A percentile compares a stretch with the other conserved stretches of the same genome.
These are phyloP conservation scores for Andrena fulva DNA, from an alignment of 2,888 invertebrate genomes.

Conservation along the genomic window DNA sequence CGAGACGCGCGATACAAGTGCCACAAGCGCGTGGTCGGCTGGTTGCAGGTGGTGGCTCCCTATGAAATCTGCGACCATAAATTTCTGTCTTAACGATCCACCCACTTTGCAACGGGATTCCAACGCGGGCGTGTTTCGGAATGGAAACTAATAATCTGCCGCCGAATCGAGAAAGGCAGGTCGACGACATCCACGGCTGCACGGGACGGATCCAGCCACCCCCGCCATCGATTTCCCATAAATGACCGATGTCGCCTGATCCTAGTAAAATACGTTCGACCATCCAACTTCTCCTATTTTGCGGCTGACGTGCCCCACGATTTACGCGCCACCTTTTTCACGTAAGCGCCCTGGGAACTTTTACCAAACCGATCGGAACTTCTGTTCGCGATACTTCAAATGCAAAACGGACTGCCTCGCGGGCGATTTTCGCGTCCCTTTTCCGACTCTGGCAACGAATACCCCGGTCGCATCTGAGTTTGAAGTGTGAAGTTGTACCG, in stretches of 20 bases:
- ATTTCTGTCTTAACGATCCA: constrained; percentile 49
- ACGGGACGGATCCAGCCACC: neutral
- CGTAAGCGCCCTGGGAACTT: neutral
- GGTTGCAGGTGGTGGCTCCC: constrained; percentile 37
- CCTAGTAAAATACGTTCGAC: constrained; percentile 8
- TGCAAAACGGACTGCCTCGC: neutral
- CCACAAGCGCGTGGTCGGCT: neutral
- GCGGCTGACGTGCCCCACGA: constrained; percentile 22
- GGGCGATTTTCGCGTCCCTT: neutral
- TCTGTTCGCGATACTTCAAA: neutral
- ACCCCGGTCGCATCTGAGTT: neutral
- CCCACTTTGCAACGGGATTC: constrained; percentile 25
- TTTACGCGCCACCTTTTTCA: constrained; percentile 13
- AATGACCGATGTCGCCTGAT: constrained; percentile 36
- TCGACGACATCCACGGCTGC: neutral
- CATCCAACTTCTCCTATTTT: constrained; percentile 22
- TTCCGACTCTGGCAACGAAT: neutral
- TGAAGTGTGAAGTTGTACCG: no score
- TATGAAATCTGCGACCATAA: constrained; percentile 35
- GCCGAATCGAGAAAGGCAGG: neutral
- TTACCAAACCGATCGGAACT: neutral
- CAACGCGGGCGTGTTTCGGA: constrained; percentile 16
- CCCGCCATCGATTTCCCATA: constrained; percentile 49
- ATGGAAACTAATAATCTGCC: constrained; percentile 55
- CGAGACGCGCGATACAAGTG: neutral